Base-by-base conservation (phyloP, 2,797 vertebrate genomes). In the Myoxocephalus aenaeus region DNA sequence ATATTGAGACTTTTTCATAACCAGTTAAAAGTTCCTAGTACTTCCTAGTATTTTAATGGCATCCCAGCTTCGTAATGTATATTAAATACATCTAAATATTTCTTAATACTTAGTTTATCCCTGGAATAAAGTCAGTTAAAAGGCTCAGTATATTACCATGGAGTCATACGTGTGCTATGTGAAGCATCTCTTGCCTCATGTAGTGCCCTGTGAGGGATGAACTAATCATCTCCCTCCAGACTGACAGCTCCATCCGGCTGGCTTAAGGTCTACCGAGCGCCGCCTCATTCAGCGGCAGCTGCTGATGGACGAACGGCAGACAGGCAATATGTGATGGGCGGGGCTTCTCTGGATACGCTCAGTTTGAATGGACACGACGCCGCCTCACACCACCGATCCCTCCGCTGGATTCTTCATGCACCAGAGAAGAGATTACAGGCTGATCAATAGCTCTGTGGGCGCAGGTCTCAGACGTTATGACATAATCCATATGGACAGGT, bases 361-460 rank as follows among this genome's bases (percentile, higher is more conserved):
- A 11, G 50, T 61, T 38, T 70, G 65, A 74, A 44, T 32, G 68
- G 22, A 81, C 73, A 72, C 54, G 58, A 69, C 70, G 63, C 42
- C 2, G 14, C 22, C 17, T 17, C 6, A 18, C 34, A 36, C 57
- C 32, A 59, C 67, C 50, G 61, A 71, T 78, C 73, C 56, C 42
- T 25, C 36, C 68, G 76, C 78, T 73, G 57, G 59, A 73, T 73
- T 59, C 50, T 57, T 65, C 32, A 32, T 42, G 64, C 61, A 59
- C 38, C 2, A 57, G 34, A 72, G 53, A n/a, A 17, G 29, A 69
- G 72, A 73, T 71, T 80, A 82, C 44, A 36, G 46, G 22, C 48
- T 42, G 67, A 75, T 83, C 73, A 42, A 85, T 81, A 79, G n/a
- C 22, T 36, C 2, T 17, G 53, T 59, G 57, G 36, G 57, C 34